These are phyloP conservation scores for Nymphalis io DNA, from an alignment of 1,140 invertebrate genomes.

Conservation along the genomic window DNA sequence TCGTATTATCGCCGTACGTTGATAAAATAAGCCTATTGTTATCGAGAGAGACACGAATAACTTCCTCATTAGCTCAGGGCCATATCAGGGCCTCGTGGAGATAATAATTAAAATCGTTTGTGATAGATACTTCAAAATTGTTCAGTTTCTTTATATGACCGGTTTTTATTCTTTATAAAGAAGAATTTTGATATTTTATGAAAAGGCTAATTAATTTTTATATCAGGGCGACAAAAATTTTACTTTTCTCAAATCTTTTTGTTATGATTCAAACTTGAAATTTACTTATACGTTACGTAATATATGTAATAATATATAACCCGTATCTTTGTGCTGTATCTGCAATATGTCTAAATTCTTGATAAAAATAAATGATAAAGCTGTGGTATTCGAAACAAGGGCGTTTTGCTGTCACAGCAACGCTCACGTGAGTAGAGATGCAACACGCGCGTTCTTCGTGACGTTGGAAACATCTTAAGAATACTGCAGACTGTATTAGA, in stretches of 20 bases:
- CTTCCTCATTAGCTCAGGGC: constrained; percentile 70
- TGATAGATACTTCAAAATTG: neutral
- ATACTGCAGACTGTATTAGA: neutral
- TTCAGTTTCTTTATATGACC: no score
- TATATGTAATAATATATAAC: neutral
- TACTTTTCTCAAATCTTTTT: no score
- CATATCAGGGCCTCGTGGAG: constrained; percentile 29
- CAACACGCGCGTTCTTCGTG: constrained; percentile 31
- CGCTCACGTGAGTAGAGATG: constrained; percentile 49
- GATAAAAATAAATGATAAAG: constrained; percentile 39
- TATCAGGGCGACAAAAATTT: no score
- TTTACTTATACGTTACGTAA: neutral
- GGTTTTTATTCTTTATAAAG: no score
- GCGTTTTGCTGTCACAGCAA: constrained; percentile 20
- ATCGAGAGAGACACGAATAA: constrained; percentile 64
- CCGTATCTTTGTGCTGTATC: constrained; percentile 41
- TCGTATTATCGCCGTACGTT: constrained; percentile 64
- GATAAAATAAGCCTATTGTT: constrained; percentile 78
- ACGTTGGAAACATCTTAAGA: constrained; percentile 1
- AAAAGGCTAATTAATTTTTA: no score
- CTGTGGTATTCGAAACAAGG: constrained; percentile 22
- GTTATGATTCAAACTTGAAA: no score
- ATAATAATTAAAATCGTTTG: constrained; percentile 45
- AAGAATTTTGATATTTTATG: no score
- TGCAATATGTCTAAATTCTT: constrained; percentile 36